Conservation (phyloP, 1,140 invertebrate genomes). For the Drosophila albomicans region DNA sequence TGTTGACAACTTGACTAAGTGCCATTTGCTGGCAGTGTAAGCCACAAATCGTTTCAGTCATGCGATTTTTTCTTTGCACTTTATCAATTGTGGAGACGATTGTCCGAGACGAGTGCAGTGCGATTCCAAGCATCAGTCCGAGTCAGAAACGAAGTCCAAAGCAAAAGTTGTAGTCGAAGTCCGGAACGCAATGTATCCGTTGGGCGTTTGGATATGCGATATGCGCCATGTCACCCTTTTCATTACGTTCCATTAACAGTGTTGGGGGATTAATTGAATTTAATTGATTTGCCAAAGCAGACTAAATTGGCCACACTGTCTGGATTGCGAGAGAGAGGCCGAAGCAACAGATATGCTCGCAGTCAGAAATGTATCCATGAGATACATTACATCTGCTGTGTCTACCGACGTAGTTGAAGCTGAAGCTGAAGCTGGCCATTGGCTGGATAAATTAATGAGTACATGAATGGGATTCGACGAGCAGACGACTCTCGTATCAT, state of each 20-base stretch:
- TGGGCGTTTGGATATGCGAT: conserved; percentile 52
- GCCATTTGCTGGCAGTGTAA: conserved; percentile 44
- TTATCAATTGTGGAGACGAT: conserved; percentile 37
- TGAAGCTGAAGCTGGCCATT: conserved; percentile 13
- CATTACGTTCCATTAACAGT: conserved; percentile 84
- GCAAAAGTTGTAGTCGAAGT: conserved; percentile 45
- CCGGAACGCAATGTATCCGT: conserved; percentile 78
- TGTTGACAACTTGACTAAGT: conserved; percentile 9
- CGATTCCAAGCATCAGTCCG: conserved; percentile 20
- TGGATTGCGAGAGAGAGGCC: conserved; percentile 61
- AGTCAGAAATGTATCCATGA: conserved; percentile 37
- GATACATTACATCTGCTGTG: conserved; percentile 56
- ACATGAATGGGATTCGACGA: conserved; percentile 76
- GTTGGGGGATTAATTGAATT: conserved; percentile 85
- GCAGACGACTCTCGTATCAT: conserved; percentile 45
- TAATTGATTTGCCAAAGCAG: conserved; percentile 85
- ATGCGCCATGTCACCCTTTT: conserved; percentile 83
- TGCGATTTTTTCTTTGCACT: conserved; percentile 67
- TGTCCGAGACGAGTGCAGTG: not conserved
- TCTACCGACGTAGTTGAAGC: conserved; percentile 40
- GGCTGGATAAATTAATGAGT: conserved; percentile 72
- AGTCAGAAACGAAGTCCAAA: conserved; percentile 25
- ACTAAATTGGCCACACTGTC: conserved; percentile 84
- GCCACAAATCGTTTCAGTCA: conserved; percentile 74
- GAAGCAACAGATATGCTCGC: conserved; percentile 52